phyloP scores from a whole-genome alignment of 1,140 invertebrate species.

The Brachionus rotundiformis region DNA sequence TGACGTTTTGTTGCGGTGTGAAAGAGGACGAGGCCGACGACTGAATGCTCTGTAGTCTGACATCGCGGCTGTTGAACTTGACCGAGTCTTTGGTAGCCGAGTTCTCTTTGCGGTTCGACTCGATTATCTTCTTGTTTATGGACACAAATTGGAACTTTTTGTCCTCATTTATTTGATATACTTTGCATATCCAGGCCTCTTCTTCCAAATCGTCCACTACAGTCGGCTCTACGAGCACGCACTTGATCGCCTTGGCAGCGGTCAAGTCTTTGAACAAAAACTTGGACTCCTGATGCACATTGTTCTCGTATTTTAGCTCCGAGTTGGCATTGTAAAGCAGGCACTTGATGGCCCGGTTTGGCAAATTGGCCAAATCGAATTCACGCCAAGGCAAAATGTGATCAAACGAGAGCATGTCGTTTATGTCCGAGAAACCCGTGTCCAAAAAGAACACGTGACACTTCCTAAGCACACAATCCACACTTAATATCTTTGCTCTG shows the following conservation, averaged over 20 bases:
- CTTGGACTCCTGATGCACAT: background rate
- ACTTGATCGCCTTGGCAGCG: background rate
- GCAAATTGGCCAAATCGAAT: background rate
- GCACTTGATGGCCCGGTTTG: slow-evolving; percentile 1
- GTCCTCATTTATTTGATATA: slow-evolving; percentile 13
- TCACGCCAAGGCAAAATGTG: background rate
- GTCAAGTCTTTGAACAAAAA: slow-evolving; percentile 49
- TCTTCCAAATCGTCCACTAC: background rate
- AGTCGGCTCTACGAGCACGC: background rate
- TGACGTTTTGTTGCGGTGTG: background rate
- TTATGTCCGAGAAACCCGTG: slow-evolving; percentile 10
- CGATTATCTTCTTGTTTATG: background rate
- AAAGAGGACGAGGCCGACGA: background rate
- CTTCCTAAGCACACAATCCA: background rate
- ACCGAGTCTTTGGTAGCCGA: too few relatives aligned
- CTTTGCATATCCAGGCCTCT: background rate
- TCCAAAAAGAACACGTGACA: slow-evolving; percentile 32
- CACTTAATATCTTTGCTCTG: background rate
- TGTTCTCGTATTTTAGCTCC: background rate
- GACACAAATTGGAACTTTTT: background rate
- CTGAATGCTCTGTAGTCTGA: background rate
- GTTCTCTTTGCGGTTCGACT: background rate
- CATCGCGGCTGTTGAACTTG: background rate
- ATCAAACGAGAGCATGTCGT: background rate
- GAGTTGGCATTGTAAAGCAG: background rate